These are phyloP conservation scores for Peromyscus melanophrys DNA, from an alignment of 2,797 vertebrate genomes.

Conservation along the genomic window DNA sequence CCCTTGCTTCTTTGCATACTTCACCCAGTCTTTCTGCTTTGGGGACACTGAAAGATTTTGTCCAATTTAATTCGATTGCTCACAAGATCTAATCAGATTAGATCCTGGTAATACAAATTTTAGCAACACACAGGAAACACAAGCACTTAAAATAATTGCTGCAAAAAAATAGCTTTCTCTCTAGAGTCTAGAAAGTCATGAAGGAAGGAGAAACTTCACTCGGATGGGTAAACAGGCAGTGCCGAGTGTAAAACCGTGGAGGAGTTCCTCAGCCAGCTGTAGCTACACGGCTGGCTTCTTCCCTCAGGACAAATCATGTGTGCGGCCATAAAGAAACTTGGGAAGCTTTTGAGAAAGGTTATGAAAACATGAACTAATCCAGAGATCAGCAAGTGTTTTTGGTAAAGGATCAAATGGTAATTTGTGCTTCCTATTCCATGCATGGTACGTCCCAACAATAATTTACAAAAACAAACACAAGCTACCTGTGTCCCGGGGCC, in stretches of 20 bases:
- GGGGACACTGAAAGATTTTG: background rate
- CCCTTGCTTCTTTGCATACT: background rate
- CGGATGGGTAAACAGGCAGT: background rate
- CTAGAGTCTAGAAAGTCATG: background rate
- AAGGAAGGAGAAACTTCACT: conserved; percentile 17
- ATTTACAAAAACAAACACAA: conserved; percentile 48
- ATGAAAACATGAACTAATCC: conserved; percentile 32
- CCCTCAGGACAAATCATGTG: background rate
- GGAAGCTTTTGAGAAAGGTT: conserved; percentile 9
- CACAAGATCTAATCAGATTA: conserved; percentile 8
- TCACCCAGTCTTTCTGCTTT: conserved; percentile 60
- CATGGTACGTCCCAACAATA: background rate
- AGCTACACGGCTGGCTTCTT: background rate
- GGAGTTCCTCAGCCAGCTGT: background rate
- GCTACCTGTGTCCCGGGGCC: background rate
- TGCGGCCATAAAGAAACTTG: background rate
- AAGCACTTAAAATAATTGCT: conserved; percentile 65
- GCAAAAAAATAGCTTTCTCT: conserved; percentile 34
- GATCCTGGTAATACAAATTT: conserved; percentile 55
- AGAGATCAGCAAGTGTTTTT: background rate
- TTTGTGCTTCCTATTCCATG: background rate
- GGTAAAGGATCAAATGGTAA: background rate
- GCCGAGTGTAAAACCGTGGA: background rate
- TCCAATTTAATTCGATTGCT: conserved; percentile 52
- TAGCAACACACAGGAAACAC: conserved; percentile 47